phyloP scores from a whole-genome alignment of 2,888 invertebrate genomes.

The Caenorhabditis afra region DNA sequence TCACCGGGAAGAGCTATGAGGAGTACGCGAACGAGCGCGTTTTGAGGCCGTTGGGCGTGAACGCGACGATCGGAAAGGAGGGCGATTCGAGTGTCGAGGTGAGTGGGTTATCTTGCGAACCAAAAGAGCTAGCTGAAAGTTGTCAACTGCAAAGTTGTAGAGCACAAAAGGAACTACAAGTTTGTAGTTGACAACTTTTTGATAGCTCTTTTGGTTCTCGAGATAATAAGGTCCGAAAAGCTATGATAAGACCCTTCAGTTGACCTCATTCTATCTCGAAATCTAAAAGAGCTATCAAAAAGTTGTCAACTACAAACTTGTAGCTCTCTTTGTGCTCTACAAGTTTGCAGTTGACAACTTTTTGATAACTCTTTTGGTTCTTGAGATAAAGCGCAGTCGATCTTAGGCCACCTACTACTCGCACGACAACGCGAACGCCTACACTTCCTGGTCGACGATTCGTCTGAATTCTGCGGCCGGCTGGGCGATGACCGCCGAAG shows the following conservation, averaged over 20 bases:
- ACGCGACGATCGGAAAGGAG: conserved; percentile 63
- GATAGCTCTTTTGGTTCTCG: too few species aligned
- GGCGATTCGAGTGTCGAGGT: conserved; percentile 37
- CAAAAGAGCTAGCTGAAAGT: too few species aligned
- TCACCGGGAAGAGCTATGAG: conserved; percentile 65
- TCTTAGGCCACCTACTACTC: conserved; percentile 71
- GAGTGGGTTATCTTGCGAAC: not conserved
- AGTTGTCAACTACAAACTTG: too few species aligned
- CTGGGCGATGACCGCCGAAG: conserved; percentile 67
- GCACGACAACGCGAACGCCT: conserved; percentile 73
- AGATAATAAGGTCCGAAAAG: too few species aligned
- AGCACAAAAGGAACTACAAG: too few species aligned
- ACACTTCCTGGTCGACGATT: conserved; percentile 70
- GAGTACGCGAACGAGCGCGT: conserved; percentile 56
- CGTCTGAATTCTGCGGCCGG: conserved; percentile 72
- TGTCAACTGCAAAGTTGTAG: too few species aligned
- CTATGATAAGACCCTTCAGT: not conserved
- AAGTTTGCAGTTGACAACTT: too few species aligned
- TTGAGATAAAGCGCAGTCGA: too few species aligned
- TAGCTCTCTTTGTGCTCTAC: too few species aligned
- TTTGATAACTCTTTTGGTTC: too few species aligned
- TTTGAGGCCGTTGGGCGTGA: conserved; percentile 59
- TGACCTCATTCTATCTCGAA: not conserved
- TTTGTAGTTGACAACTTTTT: too few species aligned
- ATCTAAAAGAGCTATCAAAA: too few species aligned